Percentiles rank a stretch among this genome's conserved stretches.
phyloP scores from a whole-genome alignment of 2,888 invertebrate species.

The Tetanocera ferruginea region DNA sequence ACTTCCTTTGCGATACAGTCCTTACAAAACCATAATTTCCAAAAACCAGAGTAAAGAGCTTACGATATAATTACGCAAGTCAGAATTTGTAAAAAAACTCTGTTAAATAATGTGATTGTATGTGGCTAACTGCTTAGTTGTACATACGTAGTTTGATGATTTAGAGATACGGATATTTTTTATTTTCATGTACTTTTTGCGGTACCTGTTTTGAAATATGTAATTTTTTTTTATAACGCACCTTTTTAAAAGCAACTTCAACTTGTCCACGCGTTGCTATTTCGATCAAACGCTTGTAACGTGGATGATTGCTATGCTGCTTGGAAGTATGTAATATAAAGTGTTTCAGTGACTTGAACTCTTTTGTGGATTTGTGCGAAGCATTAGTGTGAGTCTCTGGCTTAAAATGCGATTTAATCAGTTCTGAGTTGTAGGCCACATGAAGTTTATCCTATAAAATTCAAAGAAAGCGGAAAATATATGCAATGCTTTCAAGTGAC shows the following conservation, averaged over 20 bases:
- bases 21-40: too few species aligned
- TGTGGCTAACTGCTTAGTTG: too few species aligned
- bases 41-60: too few species aligned
- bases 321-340: constrained; percentile 65
- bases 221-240: constrained; percentile 46
- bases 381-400: constrained; percentile 36
- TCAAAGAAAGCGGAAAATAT: constrained; percentile 6
- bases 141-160: too few species aligned
- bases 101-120: too few species aligned
- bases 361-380: constrained; percentile 38
- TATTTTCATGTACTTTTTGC: too few species aligned
- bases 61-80: too few species aligned
- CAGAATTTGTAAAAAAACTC: too few species aligned
- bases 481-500: neutral
- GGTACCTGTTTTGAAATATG: neutral
- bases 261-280: constrained; percentile 61
- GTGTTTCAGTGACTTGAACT: constrained; percentile 59
- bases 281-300: constrained; percentile 63
- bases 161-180: too few species aligned
- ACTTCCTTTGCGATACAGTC: too few species aligned
- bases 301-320: constrained; percentile 65
- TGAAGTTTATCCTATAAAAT: constrained; percentile 62
- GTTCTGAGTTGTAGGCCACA: constrained; percentile 62
- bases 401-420: constrained; percentile 59
- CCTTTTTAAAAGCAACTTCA: constrained; percentile 62